Conservation (phyloP, 2,888 invertebrate species). For the Tipula helvola region DNA sequence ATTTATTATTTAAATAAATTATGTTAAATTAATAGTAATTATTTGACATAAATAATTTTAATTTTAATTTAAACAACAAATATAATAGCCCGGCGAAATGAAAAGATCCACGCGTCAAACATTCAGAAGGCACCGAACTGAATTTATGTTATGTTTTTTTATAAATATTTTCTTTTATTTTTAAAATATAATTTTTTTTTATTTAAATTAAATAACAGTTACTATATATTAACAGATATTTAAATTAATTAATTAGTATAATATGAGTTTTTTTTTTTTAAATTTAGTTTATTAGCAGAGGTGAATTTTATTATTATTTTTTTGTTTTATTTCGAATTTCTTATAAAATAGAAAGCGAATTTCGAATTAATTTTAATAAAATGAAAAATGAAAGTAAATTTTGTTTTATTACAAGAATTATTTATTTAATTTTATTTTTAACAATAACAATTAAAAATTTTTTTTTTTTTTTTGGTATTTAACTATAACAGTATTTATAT, state of each 20-base stretch:
- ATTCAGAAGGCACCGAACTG: constrained; percentile 16
- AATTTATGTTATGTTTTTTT: constrained; percentile 10
- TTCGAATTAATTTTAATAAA: constrained; percentile 6
- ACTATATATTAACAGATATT: constrained; percentile 11
- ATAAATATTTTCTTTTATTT: not conserved
- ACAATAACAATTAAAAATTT: not conserved
- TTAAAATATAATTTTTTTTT: not conserved
- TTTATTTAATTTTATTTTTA: not conserved
- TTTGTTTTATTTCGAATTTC: not conserved
- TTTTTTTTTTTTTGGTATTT: not conserved
- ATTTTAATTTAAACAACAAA: constrained; percentile 5
- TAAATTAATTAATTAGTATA: not conserved
- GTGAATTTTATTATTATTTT: not conserved
- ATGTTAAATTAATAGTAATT: constrained; percentile 7
- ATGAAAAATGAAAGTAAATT: not conserved
- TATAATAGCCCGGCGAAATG: constrained; percentile 8
- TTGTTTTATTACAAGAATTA: constrained; percentile 1
- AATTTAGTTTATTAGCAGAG: not conserved
- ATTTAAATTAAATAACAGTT: not conserved
- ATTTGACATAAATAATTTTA: not conserved
- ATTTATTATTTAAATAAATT: not conserved
- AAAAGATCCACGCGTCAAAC: constrained; percentile 9
- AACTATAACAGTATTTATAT: not conserved
- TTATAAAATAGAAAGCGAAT: constrained; percentile 6
- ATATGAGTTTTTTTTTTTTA: not conserved